phyloP scores from a whole-genome alignment of 2,888 invertebrate genomes.

The Pterobdella sp. region DNA sequence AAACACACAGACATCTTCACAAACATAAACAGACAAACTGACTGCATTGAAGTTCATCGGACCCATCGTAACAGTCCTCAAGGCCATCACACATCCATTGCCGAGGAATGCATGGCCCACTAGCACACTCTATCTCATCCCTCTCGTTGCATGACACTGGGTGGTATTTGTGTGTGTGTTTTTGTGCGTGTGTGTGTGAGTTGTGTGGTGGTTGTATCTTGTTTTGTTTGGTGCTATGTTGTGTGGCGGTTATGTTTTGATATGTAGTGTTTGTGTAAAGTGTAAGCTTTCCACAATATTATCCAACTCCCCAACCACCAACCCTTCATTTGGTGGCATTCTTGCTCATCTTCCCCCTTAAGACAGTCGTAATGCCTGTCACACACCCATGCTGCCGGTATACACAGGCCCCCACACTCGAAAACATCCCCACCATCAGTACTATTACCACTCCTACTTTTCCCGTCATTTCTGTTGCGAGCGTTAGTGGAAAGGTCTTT shows the following conservation, averaged over 20 bases:
- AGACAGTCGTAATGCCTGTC: slow-evolving; percentile 55
- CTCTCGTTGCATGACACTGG: not conserved
- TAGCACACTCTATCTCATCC: slow-evolving; percentile 12
- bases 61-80: slow-evolving; percentile 78
- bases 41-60: slow-evolving; percentile 45
- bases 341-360: slow-evolving; percentile 61
- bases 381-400: slow-evolving; percentile 41
- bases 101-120: slow-evolving; percentile 67
- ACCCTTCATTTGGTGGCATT: slow-evolving; percentile 37
- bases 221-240: not conserved
- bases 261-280: not conserved
- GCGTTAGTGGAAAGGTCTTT: not conserved
- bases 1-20: not conserved
- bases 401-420: slow-evolving; percentile 41
- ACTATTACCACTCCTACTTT: too few relatives aligned
- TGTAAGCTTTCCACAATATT: not conserved
- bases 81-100: slow-evolving; percentile 65
- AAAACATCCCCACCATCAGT: not conserved
- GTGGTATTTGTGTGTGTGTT: not conserved
- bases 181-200: not conserved
- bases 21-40: not conserved
- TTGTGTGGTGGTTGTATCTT: not conserved
- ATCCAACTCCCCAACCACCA: not conserved
- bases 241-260: not conserved
- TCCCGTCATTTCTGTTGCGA: too few relatives aligned